Base-by-base conservation (phyloP, 2,888 invertebrate species). In the Malthinus seriepunctatus region DNA sequence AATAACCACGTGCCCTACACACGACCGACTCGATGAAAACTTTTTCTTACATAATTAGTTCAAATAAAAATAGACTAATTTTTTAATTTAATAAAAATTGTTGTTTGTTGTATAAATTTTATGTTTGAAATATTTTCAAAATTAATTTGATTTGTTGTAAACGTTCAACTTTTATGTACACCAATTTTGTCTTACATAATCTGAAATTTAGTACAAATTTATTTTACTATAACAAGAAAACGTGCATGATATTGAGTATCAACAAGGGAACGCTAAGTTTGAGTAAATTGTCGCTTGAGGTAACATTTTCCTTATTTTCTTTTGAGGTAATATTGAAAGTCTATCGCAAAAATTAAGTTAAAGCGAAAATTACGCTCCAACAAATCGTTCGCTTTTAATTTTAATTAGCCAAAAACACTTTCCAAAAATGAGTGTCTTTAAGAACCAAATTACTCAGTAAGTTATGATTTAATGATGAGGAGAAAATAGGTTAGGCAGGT, bases 401-500 rank as follows among this genome's bases (percentile, higher is more conserved):
- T 23, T 23, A 23, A 23, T 23, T 23, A 23, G 23, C 23, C 23
- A 23, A 23, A 23, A 23, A 23, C 23, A 23, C 23, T 23, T 23
- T 23, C 23, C 23, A 23, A 23, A 23, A 23, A 23, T 5, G 23
- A 23, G 23, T 5, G 23, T 23, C 23, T 23, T 23, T 5, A 23
- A 23, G 5, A 23, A 23, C 23, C 3, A 23, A 23, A 23, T 23
- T 23, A 23, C 5, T 23, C 23, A 23, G 3, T 23, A 23, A 23
- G 23, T 23, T 23, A 23, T 23, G 42, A n/a, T 39, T 42, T 51
- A 51, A 42, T 34, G 44, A 44, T 23, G n/a, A 32, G 31, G 12
- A 32, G 33, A 53, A 58, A 48, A 39, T 51, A 47, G 48, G 47
- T 53, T 46, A 52, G 56, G 45, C 58, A 58, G 58, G 58, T 58